These are phyloP conservation scores for Varecia variegata DNA, from an alignment of 2,797 vertebrate species.

Conservation along the genomic window DNA sequence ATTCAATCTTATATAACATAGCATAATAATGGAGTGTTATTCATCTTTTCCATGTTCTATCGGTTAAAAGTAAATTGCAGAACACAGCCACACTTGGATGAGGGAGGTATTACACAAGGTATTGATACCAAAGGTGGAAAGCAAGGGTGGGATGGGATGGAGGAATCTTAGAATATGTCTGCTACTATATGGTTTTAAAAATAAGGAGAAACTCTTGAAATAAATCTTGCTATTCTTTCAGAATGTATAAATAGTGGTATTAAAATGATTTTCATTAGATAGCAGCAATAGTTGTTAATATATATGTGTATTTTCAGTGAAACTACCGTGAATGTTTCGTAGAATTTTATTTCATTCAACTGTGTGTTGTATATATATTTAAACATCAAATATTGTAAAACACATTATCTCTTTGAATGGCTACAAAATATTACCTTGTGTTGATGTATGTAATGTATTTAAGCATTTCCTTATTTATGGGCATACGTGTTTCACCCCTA, in stretches of 20 bases:
- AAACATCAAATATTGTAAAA: background rate
- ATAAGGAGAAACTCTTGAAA: background rate
- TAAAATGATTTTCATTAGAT: background rate
- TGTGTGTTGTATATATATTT: background rate
- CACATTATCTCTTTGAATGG: background rate
- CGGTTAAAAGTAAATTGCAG: background rate
- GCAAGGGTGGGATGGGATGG: background rate
- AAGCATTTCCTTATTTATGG: background rate
- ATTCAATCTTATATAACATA: background rate
- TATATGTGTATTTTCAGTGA: background rate
- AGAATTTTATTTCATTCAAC: background rate
- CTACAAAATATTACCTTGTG: background rate
- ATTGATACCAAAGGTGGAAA: background rate
- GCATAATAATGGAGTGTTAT: background rate
- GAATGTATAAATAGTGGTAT: background rate
- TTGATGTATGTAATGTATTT: background rate
- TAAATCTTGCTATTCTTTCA: background rate
- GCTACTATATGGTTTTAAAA: background rate
- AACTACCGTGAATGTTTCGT: background rate
- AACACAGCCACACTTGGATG: background rate
- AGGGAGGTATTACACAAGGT: background rate
- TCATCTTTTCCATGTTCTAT: background rate
- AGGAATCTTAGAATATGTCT: background rate
- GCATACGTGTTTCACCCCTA: background rate
- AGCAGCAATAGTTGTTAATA: background rate